These are phyloP conservation scores for Trichomycterus rosablanca DNA, from an alignment of 2,113 vertebrate genomes.

Conservation along the genomic window DNA sequence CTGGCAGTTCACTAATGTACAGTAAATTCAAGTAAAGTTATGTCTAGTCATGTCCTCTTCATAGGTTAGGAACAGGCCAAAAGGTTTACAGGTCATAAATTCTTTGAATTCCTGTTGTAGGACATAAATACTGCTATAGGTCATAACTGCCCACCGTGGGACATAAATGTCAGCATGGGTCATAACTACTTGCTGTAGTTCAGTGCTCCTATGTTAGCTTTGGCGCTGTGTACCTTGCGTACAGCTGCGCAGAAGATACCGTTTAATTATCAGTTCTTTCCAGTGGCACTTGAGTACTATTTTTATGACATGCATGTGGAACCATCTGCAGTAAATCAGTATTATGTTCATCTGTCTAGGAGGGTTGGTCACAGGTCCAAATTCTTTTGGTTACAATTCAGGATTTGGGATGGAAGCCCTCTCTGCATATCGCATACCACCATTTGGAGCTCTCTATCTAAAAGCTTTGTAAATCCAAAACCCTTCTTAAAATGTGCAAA, in stretches of 20 bases:
- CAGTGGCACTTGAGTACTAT: slow-evolving; percentile 6
- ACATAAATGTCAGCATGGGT: not conserved
- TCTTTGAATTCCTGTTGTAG: not conserved
- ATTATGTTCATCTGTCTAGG: not conserved
- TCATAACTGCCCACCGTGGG: slow-evolving; percentile 9
- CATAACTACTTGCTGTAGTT: slow-evolving; percentile 1
- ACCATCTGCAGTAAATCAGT: not conserved
- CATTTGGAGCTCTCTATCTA: not conserved
- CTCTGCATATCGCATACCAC: not conserved
- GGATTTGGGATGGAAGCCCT: too few species aligned
- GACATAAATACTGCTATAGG: not conserved
- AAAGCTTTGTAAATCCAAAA: not conserved
- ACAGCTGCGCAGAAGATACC: slow-evolving; percentile 5
- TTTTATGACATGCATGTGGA: not conserved
- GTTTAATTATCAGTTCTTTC: slow-evolving; percentile 15
- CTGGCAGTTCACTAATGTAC: not conserved
- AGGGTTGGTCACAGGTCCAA: too few species aligned
- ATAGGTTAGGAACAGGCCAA: not conserved
- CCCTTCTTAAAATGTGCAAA: not conserved
- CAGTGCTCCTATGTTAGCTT: too few species aligned
- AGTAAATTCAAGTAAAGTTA: slow-evolving; percentile 34
- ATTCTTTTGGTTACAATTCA: too few species aligned
- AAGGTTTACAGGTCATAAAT: not conserved
- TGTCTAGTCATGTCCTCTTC: slow-evolving; percentile 26
- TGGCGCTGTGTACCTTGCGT: not conserved